Evolutionary conservation across 2,797 vertebrate genomes (phyloP).

Genomic region (Diglossa cyanea): DNA sequence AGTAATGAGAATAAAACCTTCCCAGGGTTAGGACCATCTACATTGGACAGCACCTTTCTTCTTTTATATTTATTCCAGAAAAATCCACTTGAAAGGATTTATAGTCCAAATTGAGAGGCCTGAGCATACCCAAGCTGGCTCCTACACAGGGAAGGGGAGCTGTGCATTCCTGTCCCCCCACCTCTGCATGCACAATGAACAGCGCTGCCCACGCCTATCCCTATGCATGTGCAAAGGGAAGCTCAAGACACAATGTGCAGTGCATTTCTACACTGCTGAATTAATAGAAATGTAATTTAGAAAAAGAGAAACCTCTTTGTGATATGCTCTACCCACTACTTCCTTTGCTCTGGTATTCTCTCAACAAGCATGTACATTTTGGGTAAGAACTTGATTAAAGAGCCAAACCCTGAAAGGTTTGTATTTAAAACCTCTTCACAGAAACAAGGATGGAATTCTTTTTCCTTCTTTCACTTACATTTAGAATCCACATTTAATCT

Average conservation of each 20-base stretch:
- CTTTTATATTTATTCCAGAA: background rate
- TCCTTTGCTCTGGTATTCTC: background rate
- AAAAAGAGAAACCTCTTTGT: background rate
- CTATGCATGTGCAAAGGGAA: background rate
- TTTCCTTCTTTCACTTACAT: background rate
- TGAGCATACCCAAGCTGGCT: background rate
- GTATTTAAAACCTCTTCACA: background rate
- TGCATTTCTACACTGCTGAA: background rate
- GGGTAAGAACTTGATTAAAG: background rate
- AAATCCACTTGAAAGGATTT: background rate
- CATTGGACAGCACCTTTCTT: background rate
- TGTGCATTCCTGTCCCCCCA: background rate
- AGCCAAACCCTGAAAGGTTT: background rate
- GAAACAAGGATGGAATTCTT: background rate
- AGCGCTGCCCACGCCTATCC: background rate
- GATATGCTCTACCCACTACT: background rate
- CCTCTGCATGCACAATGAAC: background rate
- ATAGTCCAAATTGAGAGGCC: background rate
- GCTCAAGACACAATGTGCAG: background rate
- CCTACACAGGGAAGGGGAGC: background rate
- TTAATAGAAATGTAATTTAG: background rate
- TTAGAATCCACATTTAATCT: background rate
- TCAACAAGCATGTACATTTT: fast-evolving
- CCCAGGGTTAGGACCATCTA: background rate
- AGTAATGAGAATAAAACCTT: background rate